Evolutionary conservation across 2,797 vertebrate species (phyloP).

Genomic region (Garrulus glandarius): DNA sequence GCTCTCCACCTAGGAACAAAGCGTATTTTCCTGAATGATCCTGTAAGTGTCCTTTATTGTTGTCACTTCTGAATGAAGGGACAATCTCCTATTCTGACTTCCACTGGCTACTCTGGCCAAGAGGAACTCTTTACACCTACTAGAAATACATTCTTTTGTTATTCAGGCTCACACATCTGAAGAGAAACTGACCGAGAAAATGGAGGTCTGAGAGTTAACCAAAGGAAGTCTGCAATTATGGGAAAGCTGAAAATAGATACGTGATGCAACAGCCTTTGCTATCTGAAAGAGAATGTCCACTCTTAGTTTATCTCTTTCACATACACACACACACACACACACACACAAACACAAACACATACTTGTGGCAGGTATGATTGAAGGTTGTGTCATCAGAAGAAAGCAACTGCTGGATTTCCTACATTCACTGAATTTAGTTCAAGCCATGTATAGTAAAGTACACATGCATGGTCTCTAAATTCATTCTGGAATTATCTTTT

Average conservation of each 20-base stretch:
- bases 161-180: background rate
- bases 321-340: fast-evolving
- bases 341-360: fast-evolving
- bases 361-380: background rate
- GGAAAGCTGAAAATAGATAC: background rate
- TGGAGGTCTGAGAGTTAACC: background rate
- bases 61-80: background rate
- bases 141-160: background rate
- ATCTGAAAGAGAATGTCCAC: background rate
- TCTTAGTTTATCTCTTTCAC: background rate
- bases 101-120: background rate
- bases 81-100: background rate
- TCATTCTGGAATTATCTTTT: background rate
- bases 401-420: background rate
- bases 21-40: background rate
- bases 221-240: background rate
- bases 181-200: background rate
- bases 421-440: background rate
- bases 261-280: background rate
- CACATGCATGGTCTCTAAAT: background rate
- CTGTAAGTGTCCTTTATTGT: background rate
- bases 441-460: background rate
- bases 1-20: background rate
- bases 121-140: background rate
- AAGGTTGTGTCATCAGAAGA: background rate